Base-by-base conservation (phyloP, 37 sponge, comb jelly and placozoan genomes). In the Mnemiopsis leidyi region DNA sequence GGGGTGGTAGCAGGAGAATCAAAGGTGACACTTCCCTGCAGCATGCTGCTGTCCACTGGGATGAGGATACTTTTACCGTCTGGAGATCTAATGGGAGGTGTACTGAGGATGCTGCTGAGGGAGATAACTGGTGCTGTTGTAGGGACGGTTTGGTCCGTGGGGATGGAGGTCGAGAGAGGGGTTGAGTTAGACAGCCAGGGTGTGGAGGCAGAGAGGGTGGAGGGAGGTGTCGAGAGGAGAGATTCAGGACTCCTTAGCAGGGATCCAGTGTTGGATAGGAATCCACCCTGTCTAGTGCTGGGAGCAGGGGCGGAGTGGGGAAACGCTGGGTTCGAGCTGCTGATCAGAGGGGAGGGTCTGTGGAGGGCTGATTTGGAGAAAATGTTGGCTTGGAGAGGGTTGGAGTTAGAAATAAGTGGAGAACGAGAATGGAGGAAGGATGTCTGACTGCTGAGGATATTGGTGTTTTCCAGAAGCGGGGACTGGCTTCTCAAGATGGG, bases 51-150 rank as follows among this genome's bases (percentile, higher is more conserved):
- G 79, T 77, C 79, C 1, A 77, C 79, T 18, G 79, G 79, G 34
- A 77, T 77, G 32, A 77, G 36, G 79, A 77, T 77, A 77, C 79
- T 77, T 36, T 77, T 34, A 13, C 79, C 79, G 36, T 77, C 79
- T 31, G 79, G 79, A 20, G 79, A 77, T 36, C 32, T 26, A 32
- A 77, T 77, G 79, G 79, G 79, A 0, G 79, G 79, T 26, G 79
- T 77, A 36, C 79, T 77, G 36, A 77, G 79, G 79, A 77, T 77
- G 18, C 32, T 77, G 79, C 79, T 77, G 18, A 77, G 79, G 79
- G 79, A 77, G 36, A 77, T 77, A 36, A 77, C 79, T 2, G 79
- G 79, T 18, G 61, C 13, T 48, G 9, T 13, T 26, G 79, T 32
- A 32, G 79, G 79, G 35, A 32, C 79, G 2, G 26, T 21, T 25